Conservation (phyloP, 1,140 invertebrate genomes). For the Temnothorax curvispinosus region DNA sequence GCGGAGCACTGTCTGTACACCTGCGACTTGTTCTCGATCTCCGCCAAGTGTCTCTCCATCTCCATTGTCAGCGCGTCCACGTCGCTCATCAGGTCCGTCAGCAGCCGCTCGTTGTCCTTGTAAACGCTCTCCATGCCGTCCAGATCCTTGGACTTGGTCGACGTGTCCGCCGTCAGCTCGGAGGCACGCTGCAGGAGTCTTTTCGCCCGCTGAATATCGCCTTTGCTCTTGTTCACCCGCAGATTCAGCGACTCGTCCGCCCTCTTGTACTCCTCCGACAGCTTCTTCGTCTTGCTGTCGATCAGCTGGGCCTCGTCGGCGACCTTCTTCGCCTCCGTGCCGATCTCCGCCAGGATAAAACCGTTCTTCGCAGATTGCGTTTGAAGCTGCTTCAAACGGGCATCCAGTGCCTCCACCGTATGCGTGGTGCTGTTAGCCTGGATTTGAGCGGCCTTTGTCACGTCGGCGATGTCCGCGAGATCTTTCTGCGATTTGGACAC, state of each 20-base stretch:
- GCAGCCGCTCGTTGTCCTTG: conserved; percentile 80
- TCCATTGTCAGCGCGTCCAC: conserved; percentile 78
- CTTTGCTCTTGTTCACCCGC: conserved; percentile 88
- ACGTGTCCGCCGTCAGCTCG: conserved; percentile 91
- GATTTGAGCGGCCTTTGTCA: conserved; percentile 90
- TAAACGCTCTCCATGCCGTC: conserved; percentile 87
- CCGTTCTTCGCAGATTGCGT: conserved; percentile 92
- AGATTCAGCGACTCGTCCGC: conserved; percentile 87
- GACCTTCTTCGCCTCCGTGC: conserved; percentile 86
- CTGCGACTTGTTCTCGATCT: conserved; percentile 82
- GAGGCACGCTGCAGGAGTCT: conserved; percentile 90
- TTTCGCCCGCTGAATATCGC: conserved; percentile 90
- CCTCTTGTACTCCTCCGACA: conserved; percentile 87
- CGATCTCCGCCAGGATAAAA: conserved; percentile 87
- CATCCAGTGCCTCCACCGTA: conserved; percentile 89
- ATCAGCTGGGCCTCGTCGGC: conserved; percentile 87
- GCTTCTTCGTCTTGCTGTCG: conserved; percentile 84
- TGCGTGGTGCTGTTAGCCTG: conserved; percentile 91
- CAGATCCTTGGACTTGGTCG: conserved; percentile 91
- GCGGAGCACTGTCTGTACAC: conserved; percentile 79
- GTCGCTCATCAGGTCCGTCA: conserved; percentile 79
- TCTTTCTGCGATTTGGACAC: conserved; percentile 92
- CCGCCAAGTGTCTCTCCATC: conserved; percentile 79
- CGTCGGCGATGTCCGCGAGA: conserved; percentile 89
- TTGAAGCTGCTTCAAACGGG: conserved; percentile 90